phyloP scores from a whole-genome alignment of 2,797 vertebrate species.

The Sitta carolinensis region DNA sequence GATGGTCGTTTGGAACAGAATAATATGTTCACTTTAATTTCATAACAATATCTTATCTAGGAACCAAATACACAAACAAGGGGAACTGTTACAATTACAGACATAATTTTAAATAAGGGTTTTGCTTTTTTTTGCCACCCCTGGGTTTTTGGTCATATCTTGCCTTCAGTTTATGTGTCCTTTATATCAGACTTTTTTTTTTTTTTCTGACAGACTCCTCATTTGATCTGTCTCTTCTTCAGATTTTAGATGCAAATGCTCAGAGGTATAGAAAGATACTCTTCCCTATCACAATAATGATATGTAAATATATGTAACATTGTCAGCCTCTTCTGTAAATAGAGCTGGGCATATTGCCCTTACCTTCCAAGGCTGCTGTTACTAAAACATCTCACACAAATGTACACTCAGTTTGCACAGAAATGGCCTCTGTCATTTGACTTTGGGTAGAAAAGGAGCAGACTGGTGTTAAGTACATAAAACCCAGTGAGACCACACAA shows the following conservation, averaged over 20 bases:
- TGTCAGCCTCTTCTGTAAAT: conserved; percentile 36
- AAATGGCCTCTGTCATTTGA: not conserved
- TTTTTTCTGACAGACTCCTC: not conserved
- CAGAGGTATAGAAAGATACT: conserved; percentile 21
- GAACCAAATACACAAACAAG: not conserved
- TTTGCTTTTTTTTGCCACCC: not conserved
- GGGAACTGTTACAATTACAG: not conserved
- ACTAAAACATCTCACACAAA: conserved; percentile 13
- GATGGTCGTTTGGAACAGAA: not conserved
- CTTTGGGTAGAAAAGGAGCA: not conserved
- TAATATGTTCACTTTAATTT: not conserved
- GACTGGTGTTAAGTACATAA: not conserved
- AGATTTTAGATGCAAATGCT: not conserved
- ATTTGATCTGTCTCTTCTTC: not conserved
- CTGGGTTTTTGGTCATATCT: not conserved
- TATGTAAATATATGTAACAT: conserved; percentile 51
- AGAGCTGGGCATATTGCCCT: not conserved
- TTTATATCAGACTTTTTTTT: not conserved
- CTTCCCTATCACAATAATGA: conserved; percentile 17
- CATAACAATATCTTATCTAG: not conserved
- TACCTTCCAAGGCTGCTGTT: conserved; percentile 8
- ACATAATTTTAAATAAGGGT: not conserved
- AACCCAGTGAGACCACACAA: not conserved
- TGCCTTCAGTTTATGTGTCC: not conserved
- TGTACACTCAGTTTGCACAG: not conserved